These are phyloP conservation scores for Neelides sp. DNA, from an alignment of 1,140 invertebrate species.

Conservation along the genomic window DNA sequence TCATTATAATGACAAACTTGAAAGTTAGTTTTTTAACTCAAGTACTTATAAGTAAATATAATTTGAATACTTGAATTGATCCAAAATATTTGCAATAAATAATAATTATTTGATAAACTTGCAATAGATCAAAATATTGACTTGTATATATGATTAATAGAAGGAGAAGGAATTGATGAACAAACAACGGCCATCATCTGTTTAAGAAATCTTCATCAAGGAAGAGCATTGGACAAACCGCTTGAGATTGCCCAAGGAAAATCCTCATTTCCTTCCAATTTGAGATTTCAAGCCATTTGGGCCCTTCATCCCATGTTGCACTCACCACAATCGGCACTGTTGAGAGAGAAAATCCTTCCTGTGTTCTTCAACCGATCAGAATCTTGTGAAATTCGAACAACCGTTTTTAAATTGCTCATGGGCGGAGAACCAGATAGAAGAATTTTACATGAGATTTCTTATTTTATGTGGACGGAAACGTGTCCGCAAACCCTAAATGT, in stretches of 20 bases:
- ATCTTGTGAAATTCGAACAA: constrained; percentile 24
- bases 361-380: constrained; percentile 28
- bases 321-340: not conserved
- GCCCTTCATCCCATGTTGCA: constrained; percentile 9
- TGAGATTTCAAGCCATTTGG: constrained; percentile 28
- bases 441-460: constrained; percentile 26
- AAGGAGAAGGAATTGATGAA: constrained; percentile 12
- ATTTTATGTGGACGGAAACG: constrained; percentile 30
- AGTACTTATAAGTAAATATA: not conserved
- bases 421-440: constrained; percentile 5
- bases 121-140: not conserved
- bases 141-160: constrained; percentile 5
- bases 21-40: constrained; percentile 3
- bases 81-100: too few species aligned
- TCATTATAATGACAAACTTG: constrained; percentile 24
- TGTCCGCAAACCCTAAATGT: constrained; percentile 22
- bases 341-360: constrained; percentile 17
- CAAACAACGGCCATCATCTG: constrained; percentile 21
- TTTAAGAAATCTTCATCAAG: constrained; percentile 20
- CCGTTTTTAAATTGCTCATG: constrained; percentile 25
- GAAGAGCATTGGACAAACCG: constrained; percentile 21
- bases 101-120: not conserved
- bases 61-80: not conserved
- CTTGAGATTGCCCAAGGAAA: constrained; percentile 24
- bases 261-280: not conserved